Evolutionary conservation across 1,140 invertebrate genomes (phyloP).

Genomic region (Pteromalus puparum): DNA sequence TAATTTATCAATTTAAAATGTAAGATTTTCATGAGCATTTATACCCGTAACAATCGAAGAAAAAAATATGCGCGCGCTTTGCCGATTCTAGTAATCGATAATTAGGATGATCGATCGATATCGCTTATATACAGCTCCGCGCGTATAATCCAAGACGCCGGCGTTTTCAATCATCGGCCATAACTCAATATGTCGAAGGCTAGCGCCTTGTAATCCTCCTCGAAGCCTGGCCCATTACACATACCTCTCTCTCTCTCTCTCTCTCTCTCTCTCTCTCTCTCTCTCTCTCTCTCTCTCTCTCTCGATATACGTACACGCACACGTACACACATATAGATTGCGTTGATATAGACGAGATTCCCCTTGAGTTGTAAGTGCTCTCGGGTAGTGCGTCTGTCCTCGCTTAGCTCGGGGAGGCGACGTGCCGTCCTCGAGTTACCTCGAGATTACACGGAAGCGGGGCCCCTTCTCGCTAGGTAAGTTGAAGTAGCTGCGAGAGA

Average conservation of each 20-base stretch:
- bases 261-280: too few relatives aligned
- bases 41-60: too few relatives aligned
- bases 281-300: too few relatives aligned
- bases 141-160: too few relatives aligned
- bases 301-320: neutral
- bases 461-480: neutral
- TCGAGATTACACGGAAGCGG: conserved; percentile 28
- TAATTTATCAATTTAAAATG: too few relatives aligned
- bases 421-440: neutral
- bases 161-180: conserved; percentile 8
- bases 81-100: too few relatives aligned
- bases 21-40: too few relatives aligned
- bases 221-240: neutral
- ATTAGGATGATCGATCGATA: too few relatives aligned
- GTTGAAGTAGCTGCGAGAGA: conserved; percentile 3
- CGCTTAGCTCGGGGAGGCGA: neutral
- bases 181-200: conserved; percentile 7
- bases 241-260: neutral
- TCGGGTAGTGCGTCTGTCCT: conserved; percentile 1
- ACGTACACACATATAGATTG: neutral
- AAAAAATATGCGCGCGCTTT: too few relatives aligned
- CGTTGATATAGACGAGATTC: neutral
- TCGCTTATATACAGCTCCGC: too few relatives aligned
- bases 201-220: neutral
- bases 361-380: conserved; percentile 21